These are phyloP conservation scores for Amblyopsis hoosieri DNA, from an alignment of 2,797 vertebrate genomes.

Conservation along the genomic window DNA sequence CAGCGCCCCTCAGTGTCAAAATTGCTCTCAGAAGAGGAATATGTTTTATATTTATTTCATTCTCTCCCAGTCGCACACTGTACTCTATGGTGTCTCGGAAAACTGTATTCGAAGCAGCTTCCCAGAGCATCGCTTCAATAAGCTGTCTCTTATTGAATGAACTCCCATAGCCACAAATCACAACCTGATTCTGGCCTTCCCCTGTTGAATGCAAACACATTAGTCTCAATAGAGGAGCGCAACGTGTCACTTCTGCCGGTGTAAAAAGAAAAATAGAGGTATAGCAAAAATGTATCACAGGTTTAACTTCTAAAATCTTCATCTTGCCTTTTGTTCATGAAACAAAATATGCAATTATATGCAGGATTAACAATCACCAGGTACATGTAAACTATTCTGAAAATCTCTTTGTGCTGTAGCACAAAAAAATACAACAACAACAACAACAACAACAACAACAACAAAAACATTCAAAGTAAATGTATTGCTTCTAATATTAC, in stretches of 20 bases:
- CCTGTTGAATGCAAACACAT: conserved; percentile 46
- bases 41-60: conserved; percentile 40
- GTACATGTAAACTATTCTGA: no score
- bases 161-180: conserved; percentile 41
- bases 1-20: conserved; percentile 45
- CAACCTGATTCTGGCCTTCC: conserved; percentile 33
- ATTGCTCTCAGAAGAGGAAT: conserved; percentile 52
- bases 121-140: conserved; percentile 25
- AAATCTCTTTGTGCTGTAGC: no score
- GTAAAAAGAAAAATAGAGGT: not conserved
- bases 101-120: conserved; percentile 28
- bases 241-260: conserved; percentile 2
- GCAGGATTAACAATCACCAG: no score
- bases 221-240: conserved; percentile 28
- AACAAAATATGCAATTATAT: no score
- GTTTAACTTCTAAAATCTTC: no score
- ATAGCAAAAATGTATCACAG: no score
- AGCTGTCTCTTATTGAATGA: conserved; percentile 36
- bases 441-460: no score
- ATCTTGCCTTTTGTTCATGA: no score
- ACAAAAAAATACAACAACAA: no score
- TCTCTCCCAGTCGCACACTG: conserved; percentile 12
- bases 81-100: conserved; percentile 12
- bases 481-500: no score
- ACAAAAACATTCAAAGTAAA: no score